Evolutionary conservation across 2,797 vertebrate species (phyloP), one percentile per base, ranked within the genome.

Genomic region (Nannoperca australis): DNA sequence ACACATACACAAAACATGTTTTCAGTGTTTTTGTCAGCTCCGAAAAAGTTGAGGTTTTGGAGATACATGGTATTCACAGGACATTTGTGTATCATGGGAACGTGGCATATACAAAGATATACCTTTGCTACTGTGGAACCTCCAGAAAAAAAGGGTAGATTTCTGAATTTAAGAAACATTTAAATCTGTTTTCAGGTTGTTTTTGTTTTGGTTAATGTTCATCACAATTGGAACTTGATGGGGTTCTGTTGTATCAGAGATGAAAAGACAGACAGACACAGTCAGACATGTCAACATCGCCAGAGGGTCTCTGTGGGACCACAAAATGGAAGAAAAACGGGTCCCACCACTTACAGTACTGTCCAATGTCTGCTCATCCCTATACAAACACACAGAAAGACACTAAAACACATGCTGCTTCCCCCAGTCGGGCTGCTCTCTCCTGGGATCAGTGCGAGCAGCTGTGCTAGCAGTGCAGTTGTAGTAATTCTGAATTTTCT

Each of bases 401-500:
- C 27, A 55, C 18, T 63, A 56, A 65, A 3, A 78, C 2, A 22
- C 72, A 66, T 8, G 7, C 44, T 11, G 40, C 49, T 40, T 71
- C 14, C 56, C 36, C 54, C 32, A 63, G 50, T 64, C 36, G 5
- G 27, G 32, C 47, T 4, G 60, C 72, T 69, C 50, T 63, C 84
- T 79, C 80, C 69, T 84, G 86, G 85, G 86, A 85, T 81, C 68
- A 50, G 73, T 45, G 36, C 36, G 22, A 81, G 75, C 84, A 87
- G 80, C 84, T 89, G 87, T 77, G 69, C 45, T 34, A 30, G 70
- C 69, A 74, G 53, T 76, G 64, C 76, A 67, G 73, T 81, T 5
- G 34, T 80, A 76, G 81, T 84, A 80, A 87, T 85, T 83, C 78
- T n/a, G 22, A 75, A 62, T 75, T 81, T 75, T 53, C 53, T 81